Evolutionary conservation across 2,113 vertebrate genomes (phyloP).

Genomic region (Cettia cetti): DNA sequence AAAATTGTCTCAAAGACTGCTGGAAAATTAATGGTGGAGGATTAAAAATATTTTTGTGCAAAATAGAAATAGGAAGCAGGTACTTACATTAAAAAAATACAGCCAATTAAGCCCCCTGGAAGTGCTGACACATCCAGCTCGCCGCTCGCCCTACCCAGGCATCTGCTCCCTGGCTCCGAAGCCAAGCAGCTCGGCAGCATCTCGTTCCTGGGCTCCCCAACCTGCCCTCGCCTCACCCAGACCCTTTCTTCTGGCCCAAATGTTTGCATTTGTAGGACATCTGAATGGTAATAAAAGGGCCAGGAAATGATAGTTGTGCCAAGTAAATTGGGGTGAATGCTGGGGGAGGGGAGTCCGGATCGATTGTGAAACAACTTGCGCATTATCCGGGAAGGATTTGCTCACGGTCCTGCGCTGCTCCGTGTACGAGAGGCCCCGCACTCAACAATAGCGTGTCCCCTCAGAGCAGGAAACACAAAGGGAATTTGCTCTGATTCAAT

Average conservation of each 20-base stretch:
- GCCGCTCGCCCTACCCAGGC: not conserved
- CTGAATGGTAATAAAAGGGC: slow-evolving; percentile 23
- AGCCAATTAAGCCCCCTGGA: not conserved
- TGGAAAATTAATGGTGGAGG: not conserved
- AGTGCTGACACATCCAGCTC: not conserved
- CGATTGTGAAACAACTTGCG: slow-evolving; percentile 46
- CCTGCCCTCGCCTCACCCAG: not conserved
- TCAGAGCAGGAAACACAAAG: slow-evolving; percentile 72
- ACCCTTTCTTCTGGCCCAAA: slow-evolving; percentile 23
- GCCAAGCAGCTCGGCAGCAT: not conserved
- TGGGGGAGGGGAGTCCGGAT: slow-evolving; percentile 45
- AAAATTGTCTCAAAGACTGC: not conserved
- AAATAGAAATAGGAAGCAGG: not conserved
- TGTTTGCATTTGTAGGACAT: slow-evolving; percentile 37
- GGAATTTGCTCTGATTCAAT: slow-evolving; percentile 73
- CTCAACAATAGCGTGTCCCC: slow-evolving; percentile 73
- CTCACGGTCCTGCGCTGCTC: slow-evolving; percentile 22
- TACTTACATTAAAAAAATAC: not conserved
- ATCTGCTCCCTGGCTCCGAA: not conserved
- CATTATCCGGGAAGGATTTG: slow-evolving; percentile 45
- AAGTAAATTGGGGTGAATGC: slow-evolving; percentile 53
- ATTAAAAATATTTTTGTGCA: not conserved
- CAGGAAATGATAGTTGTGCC: slow-evolving; percentile 48
- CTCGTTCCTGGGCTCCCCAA: not conserved
- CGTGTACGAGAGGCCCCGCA: slow-evolving; percentile 49